These are phyloP conservation scores for Andrena trimmerana DNA, from an alignment of 2,888 invertebrate genomes.

Conservation along the genomic window DNA sequence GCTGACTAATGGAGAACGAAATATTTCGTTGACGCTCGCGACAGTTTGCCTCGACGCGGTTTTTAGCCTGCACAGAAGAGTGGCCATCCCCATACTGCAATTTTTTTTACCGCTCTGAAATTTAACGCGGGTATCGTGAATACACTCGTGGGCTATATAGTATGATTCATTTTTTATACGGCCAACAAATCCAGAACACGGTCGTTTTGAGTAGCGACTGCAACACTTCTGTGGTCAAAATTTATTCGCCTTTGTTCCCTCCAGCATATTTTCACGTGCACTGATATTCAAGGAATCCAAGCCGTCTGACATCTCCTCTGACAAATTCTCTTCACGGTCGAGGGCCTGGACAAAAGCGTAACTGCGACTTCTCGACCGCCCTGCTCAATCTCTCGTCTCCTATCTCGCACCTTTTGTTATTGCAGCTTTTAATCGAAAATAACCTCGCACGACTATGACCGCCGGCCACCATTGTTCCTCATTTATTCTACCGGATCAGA, in stretches of 20 bases:
- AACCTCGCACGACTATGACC: neutral
- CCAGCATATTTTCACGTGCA: conserved; percentile 22
- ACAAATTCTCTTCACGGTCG: neutral
- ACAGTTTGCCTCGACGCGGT: neutral
- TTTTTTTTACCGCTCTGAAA: neutral
- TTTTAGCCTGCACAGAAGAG: conserved; percentile 2
- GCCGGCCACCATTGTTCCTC: neutral
- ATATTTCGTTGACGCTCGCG: conserved; percentile 1
- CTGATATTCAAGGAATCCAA: conserved; percentile 5
- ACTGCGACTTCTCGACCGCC: neutral
- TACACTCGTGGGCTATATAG: neutral
- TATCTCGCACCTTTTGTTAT: neutral
- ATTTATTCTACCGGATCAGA: neutral
- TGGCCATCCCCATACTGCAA: neutral
- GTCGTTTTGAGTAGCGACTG: neutral
- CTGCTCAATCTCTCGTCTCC: neutral
- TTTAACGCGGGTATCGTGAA: neutral
- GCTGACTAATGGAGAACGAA: neutral
- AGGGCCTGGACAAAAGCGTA: neutral
- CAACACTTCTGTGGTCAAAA: conserved; percentile 35
- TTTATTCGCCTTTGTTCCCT: conserved; percentile 30
- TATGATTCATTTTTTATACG: conserved; percentile 19
- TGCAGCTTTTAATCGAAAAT: neutral
- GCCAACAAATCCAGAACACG: neutral
- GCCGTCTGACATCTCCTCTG: neutral